Percentiles rank a stretch among this genome's conserved stretches.
Conservation (phyloP, 2,797 vertebrate genomes). For the Propithecus perrieri region DNA sequence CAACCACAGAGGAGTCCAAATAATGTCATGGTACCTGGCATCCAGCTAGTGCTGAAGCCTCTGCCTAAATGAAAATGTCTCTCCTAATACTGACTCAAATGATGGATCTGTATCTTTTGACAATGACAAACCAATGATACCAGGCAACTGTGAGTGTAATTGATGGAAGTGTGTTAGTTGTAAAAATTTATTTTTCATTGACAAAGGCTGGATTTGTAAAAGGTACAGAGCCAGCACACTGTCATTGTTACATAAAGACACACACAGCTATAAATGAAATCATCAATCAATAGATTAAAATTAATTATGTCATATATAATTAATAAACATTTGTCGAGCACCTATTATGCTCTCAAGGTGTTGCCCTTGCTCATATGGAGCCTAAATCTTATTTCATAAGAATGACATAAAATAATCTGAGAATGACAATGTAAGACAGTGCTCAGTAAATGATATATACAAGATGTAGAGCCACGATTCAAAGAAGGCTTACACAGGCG, state of each 20-base stretch:
- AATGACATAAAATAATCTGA: neutral
- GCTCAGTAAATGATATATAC: neutral
- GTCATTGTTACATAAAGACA: neutral
- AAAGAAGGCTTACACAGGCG: neutral
- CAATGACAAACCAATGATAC: neutral
- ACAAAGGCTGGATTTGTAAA: neutral
- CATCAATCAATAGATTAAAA: neutral
- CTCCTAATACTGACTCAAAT: neutral
- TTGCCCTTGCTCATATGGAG: neutral
- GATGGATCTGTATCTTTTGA: neutral
- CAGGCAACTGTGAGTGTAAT: neutral
- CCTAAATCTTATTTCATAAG: neutral
- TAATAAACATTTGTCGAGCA: neutral
- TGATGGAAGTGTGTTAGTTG: neutral
- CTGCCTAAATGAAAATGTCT: conserved; percentile 1
- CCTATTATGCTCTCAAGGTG: neutral
- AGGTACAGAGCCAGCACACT: neutral
- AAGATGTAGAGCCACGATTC: neutral
- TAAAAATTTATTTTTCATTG: neutral
- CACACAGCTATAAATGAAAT: neutral
- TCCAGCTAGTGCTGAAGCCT: conserved; percentile 15
- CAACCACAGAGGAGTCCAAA: neutral
- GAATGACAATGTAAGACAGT: neutral
- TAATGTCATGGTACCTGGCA: neutral
- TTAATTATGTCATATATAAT: neutral